phyloP scores from a whole-genome alignment of 2,113 vertebrate genomes.

The Pao palembangensis region DNA sequence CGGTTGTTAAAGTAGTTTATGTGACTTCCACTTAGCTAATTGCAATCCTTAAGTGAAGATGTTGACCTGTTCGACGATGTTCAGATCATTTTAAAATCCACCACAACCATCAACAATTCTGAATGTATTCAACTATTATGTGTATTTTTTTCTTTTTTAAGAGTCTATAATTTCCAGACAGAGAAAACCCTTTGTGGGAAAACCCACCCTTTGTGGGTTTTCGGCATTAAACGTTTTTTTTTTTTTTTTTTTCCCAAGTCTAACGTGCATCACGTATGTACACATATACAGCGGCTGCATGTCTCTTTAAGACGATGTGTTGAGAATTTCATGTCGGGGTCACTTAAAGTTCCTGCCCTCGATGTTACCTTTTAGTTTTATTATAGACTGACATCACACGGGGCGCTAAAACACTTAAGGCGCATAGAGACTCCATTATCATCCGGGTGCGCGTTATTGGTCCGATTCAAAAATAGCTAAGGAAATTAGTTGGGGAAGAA shows the following conservation, averaged over 20 bases:
- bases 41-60: no score
- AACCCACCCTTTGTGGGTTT: no score
- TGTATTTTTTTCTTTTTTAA: no score
- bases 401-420: slow-evolving; percentile 75
- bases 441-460: slow-evolving; percentile 67
- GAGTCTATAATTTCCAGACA: no score
- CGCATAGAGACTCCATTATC: slow-evolving; percentile 74
- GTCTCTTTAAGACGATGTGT: slow-evolving; percentile 83
- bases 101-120: no score
- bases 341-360: slow-evolving; percentile 83
- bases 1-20: background rate
- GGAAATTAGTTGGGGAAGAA: slow-evolving; percentile 61
- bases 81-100: no score
- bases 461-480: slow-evolving; percentile 70
- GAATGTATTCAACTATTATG: no score
- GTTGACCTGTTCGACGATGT: no score
- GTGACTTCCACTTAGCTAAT: no score
- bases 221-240: no score
- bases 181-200: no score
- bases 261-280: slow-evolving; percentile 21
- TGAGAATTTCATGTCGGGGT: slow-evolving; percentile 82
- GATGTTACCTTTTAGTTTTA: slow-evolving; percentile 83
- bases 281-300: slow-evolving; percentile 53
- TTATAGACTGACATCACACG: slow-evolving; percentile 81
- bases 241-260: background rate